A percentile compares a stretch with the other conserved stretches of the same genome.
phyloP scores from a whole-genome alignment of 2,888 invertebrate genomes.

The Pantelozetes paolii region DNA sequence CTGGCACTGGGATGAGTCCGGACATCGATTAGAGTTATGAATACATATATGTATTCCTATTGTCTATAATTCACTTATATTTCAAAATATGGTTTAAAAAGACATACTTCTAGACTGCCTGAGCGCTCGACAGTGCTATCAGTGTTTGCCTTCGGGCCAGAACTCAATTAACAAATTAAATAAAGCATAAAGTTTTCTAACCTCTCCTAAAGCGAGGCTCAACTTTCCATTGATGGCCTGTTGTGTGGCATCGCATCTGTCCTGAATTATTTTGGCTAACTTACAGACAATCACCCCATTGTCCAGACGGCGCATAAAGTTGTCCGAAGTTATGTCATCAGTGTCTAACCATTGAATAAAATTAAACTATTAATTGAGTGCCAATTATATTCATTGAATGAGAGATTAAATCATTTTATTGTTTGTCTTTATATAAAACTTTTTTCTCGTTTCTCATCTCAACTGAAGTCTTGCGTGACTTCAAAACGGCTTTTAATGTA shows the following conservation, averaged over 20 bases:
- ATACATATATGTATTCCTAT: not conserved
- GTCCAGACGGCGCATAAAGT: constrained; percentile 74
- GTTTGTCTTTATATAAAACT: not conserved
- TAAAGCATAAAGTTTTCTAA: constrained; percentile 35
- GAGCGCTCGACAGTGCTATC: not conserved
- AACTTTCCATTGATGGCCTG: constrained; percentile 30
- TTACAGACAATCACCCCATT: constrained; percentile 78
- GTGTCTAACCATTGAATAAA: not conserved
- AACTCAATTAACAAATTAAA: constrained; percentile 13
- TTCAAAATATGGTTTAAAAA: not conserved
- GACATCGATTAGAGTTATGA: not conserved
- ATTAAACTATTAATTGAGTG: not conserved
- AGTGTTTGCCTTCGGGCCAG: constrained; percentile 9
- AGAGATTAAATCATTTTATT: not conserved
- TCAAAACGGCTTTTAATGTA: constrained; percentile 3
- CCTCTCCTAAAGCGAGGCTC: constrained; percentile 17
- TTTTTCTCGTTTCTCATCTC: not conserved
- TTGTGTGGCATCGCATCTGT: constrained; percentile 53
- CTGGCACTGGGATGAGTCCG: constrained; percentile 4
- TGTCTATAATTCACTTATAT: no score
- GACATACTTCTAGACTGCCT: not conserved
- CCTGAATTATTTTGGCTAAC: constrained; percentile 72
- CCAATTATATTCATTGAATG: no score
- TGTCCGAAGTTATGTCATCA: constrained; percentile 63
- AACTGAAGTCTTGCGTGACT: not conserved